phyloP scores from a whole-genome alignment of 2,888 invertebrate genomes.

The Drosophila sordidapex region DNA sequence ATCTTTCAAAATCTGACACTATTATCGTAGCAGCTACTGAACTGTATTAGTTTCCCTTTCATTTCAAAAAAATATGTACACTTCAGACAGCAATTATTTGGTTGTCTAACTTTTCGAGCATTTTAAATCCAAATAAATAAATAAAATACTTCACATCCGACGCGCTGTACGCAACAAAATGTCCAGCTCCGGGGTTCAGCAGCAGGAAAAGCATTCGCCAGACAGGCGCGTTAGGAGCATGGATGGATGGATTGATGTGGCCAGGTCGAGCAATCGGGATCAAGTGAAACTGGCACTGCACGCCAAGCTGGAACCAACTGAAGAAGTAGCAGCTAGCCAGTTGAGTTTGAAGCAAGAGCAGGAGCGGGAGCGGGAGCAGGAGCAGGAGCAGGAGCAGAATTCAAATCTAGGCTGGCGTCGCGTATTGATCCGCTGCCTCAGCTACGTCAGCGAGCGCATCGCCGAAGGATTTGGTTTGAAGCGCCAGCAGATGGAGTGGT shows the following conservation, averaged over 20 bases:
- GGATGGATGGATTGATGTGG: background rate
- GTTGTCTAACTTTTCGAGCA: background rate
- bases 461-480: slow-evolving; percentile 56
- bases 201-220: background rate
- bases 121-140: slow-evolving; percentile 17
- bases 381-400: background rate
- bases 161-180: slow-evolving; percentile 3
- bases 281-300: slow-evolving; percentile 26
- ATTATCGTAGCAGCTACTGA: background rate
- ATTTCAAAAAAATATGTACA: background rate
- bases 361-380: background rate
- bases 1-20: background rate
- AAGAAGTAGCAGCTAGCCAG: no score
- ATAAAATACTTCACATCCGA: background rate
- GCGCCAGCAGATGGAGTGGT: slow-evolving; percentile 51
- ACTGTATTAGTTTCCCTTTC: background rate
- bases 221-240: background rate
- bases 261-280: background rate
- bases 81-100: background rate
- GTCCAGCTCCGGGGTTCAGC: slow-evolving; percentile 7
- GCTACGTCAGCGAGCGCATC: slow-evolving; percentile 28
- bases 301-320: background rate
- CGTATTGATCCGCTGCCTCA: slow-evolving; percentile 22
- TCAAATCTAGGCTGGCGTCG: slow-evolving; percentile 15
- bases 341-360: background rate